Percentiles rank a stretch among this genome's conserved stretches.
Evolutionary conservation across 2,797 vertebrate species (phyloP).

Genomic region (Macropus fuliginosus): DNA sequence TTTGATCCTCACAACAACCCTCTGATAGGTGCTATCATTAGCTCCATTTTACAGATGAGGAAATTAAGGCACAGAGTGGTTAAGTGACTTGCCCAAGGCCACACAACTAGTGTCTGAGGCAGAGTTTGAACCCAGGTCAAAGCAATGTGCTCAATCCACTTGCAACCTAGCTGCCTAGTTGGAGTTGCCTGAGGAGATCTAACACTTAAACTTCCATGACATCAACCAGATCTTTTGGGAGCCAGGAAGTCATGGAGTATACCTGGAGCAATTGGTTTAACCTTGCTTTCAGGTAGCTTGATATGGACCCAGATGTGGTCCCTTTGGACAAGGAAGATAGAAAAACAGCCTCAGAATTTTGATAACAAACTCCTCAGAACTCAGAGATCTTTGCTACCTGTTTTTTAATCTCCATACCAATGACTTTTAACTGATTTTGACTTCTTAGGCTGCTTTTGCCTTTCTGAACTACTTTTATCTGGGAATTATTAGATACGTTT

Average conservation of each 20-base stretch:
- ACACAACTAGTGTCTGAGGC: not conserved
- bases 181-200: not conserved
- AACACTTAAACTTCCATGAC: not conserved
- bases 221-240: not conserved
- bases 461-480: not conserved
- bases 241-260: not conserved
- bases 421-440: not conserved
- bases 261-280: not conserved
- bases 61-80: not conserved
- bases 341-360: not conserved
- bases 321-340: not conserved
- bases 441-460: not conserved
- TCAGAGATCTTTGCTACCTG: not conserved
- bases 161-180: not conserved
- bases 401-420: not conserved
- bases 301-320: not conserved
- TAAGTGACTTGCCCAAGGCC: not conserved
- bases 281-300: not conserved
- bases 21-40: not conserved
- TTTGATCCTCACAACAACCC: not conserved
- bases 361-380: not conserved
- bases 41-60: not conserved
- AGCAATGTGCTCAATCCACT: not conserved
- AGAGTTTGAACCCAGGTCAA: not conserved
- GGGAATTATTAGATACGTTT: not conserved